Evolutionary conservation across 2,888 invertebrate genomes (phyloP).

Genomic region (Apotomis capreana): DNA sequence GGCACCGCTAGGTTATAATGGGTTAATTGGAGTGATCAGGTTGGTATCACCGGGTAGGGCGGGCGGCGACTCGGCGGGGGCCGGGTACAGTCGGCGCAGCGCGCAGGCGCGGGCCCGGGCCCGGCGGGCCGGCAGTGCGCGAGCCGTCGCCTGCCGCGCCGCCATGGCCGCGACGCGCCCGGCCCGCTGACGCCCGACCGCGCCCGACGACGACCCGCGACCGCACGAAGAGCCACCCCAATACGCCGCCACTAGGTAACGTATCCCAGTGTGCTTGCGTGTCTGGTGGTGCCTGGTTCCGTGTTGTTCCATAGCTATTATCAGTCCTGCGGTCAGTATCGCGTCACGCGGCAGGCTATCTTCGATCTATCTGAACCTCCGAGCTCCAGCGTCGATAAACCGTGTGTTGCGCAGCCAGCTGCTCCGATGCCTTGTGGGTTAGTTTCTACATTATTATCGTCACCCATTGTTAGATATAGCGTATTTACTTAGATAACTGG

Average conservation of each 20-base stretch:
- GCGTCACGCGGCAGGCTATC: slow-evolving; percentile 48
- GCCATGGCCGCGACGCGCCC: slow-evolving; percentile 69
- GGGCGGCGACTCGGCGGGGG: slow-evolving; percentile 42
- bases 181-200: slow-evolving; percentile 43
- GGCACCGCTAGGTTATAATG: too few species aligned
- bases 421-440: slow-evolving; percentile 80
- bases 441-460: slow-evolving; percentile 55
- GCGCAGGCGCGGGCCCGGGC: slow-evolving; percentile 55
- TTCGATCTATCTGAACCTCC: slow-evolving; percentile 55
- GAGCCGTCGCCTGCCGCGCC: slow-evolving; percentile 74
- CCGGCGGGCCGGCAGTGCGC: slow-evolving; percentile 74
- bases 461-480: slow-evolving; percentile 44
- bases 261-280: slow-evolving; percentile 51
- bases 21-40: slow-evolving; percentile 1
- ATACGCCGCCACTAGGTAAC: slow-evolving; percentile 64
- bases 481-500: slow-evolving; percentile 6
- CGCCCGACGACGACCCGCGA: slow-evolving; percentile 54
- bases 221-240: slow-evolving; percentile 54
- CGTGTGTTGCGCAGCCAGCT: slow-evolving; percentile 78
- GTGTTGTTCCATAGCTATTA: slow-evolving; percentile 67
- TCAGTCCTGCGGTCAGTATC: slow-evolving; percentile 49
- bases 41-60: slow-evolving; percentile 45
- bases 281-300: slow-evolving; percentile 53
- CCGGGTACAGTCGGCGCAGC: slow-evolving; percentile 48
- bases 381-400: slow-evolving; percentile 43